A percentile compares a stretch with the other conserved stretches of the same genome.
Conservation (phyloP, 2,797 vertebrate species). For the Prunella strophiata region DNA sequence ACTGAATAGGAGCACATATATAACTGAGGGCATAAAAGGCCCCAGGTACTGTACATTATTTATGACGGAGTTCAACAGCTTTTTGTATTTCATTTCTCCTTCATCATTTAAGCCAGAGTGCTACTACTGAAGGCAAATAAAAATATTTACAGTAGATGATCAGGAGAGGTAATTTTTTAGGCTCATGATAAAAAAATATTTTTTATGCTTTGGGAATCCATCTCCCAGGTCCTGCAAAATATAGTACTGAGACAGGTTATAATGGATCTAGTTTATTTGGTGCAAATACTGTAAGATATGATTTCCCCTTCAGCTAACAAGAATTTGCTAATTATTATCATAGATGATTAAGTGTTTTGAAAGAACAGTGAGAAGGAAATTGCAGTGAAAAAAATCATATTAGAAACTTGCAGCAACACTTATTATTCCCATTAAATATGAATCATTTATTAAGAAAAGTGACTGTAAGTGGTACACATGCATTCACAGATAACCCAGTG, state of each 20-base stretch:
- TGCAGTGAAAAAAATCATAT: constrained; percentile 49
- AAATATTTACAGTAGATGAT: constrained; percentile 35
- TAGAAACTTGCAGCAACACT: constrained; percentile 52
- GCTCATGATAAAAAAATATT: background rate
- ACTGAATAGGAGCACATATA: background rate
- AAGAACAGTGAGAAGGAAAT: constrained; percentile 66
- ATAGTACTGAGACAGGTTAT: constrained; percentile 5
- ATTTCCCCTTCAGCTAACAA: constrained; percentile 59
- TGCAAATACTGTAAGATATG: constrained; percentile 49
- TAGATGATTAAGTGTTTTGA: constrained; percentile 71
- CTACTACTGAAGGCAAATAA: background rate
- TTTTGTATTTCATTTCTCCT: background rate
- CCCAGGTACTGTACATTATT: background rate
- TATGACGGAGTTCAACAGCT: background rate
- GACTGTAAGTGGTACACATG: constrained; percentile 33
- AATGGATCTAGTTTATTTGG: constrained; percentile 53
- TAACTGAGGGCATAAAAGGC: background rate
- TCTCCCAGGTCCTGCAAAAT: constrained; percentile 39
- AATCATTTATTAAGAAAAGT: constrained; percentile 63
- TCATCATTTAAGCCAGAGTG: background rate
- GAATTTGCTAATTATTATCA: constrained; percentile 72
- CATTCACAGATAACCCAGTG: constrained; percentile 25
- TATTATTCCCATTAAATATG: constrained; percentile 68
- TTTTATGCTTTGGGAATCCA: constrained; percentile 43
- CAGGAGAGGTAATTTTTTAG: background rate